These are phyloP conservation scores for Hylaeus anthracinus DNA, from an alignment of 1,140 invertebrate genomes.

Conservation along the genomic window DNA sequence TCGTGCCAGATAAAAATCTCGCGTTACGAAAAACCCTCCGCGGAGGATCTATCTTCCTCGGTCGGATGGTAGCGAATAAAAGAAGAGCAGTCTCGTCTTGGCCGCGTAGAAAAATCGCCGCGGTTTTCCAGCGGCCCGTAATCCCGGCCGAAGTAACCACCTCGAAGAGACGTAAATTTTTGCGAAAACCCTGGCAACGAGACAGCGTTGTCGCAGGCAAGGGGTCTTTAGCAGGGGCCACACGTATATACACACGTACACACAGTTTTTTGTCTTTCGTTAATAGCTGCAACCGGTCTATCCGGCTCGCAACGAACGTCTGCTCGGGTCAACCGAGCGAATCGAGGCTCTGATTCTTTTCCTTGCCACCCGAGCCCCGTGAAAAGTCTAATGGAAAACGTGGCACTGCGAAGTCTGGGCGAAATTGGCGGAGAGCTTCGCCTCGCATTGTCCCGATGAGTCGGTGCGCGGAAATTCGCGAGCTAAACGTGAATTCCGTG, in stretches of 20 bases:
- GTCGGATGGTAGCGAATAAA: neutral
- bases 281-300: neutral
- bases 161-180: slow-evolving; percentile 9
- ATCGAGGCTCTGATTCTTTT: slow-evolving; percentile 13
- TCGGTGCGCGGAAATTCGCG: slow-evolving; percentile 36
- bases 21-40: neutral
- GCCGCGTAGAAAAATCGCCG: slow-evolving; percentile 3
- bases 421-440: slow-evolving; percentile 29
- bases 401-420: slow-evolving; percentile 10
- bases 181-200: neutral
- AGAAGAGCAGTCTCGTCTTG: neutral
- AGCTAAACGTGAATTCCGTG: slow-evolving; percentile 31
- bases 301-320: neutral
- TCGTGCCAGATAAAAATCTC: slow-evolving; percentile 12
- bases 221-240: neutral
- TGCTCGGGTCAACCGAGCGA: slow-evolving; percentile 12
- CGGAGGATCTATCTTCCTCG: neutral
- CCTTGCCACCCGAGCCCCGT: neutral
- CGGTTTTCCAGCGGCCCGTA: slow-evolving; percentile 1
- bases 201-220: neutral
- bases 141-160: neutral
- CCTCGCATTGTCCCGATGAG: slow-evolving; percentile 20
- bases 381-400: slow-evolving; percentile 36
- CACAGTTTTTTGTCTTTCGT: neutral
- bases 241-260: too few species aligned